Evolutionary conservation across 2,888 invertebrate genomes (phyloP).

Genomic region (Incurvaria masculella): DNA sequence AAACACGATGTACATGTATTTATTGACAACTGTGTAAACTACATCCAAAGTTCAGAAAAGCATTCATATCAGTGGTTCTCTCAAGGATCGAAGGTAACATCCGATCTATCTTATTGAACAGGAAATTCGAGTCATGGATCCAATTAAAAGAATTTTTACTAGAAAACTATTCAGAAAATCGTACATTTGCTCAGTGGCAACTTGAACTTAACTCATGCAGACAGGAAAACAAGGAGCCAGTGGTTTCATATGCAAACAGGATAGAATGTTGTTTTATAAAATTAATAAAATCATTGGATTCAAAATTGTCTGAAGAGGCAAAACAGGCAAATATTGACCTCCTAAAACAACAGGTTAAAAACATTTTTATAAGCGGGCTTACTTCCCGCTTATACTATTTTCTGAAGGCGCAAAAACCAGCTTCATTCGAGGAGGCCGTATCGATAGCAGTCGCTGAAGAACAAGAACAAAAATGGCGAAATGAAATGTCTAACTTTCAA

Average conservation of each 20-base stretch:
- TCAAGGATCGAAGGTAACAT: constrained; percentile 18
- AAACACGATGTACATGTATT: constrained; percentile 1
- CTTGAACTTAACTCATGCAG: constrained; percentile 20
- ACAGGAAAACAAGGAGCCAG: constrained; percentile 18
- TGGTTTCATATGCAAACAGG: constrained; percentile 18
- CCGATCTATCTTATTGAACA: constrained; percentile 15
- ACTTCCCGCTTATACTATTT: constrained; percentile 20
- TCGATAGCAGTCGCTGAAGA: constrained; percentile 20
- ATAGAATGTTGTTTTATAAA: constrained; percentile 21
- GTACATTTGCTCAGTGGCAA: constrained; percentile 22
- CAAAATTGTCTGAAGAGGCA: constrained; percentile 11
- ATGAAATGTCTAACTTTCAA: constrained; percentile 10
- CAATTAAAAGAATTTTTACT: constrained; percentile 14
- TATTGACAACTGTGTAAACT: constrained; percentile 4
- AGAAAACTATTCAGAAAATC: constrained; percentile 15
- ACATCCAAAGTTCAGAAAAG: background rate
- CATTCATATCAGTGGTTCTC: constrained; percentile 1
- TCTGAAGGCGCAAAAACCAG: constrained; percentile 22
- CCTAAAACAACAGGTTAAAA: constrained; percentile 21
- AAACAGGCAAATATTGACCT: constrained; percentile 17
- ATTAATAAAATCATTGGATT: constrained; percentile 20
- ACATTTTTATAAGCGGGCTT: constrained; percentile 22
- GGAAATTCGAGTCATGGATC: too few relatives aligned
- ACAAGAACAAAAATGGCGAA: constrained; percentile 18
- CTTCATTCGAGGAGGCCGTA: constrained; percentile 19